These are phyloP conservation scores for Hylomyscus alleni DNA, from an alignment of 2,797 vertebrate genomes.

Conservation along the genomic window DNA sequence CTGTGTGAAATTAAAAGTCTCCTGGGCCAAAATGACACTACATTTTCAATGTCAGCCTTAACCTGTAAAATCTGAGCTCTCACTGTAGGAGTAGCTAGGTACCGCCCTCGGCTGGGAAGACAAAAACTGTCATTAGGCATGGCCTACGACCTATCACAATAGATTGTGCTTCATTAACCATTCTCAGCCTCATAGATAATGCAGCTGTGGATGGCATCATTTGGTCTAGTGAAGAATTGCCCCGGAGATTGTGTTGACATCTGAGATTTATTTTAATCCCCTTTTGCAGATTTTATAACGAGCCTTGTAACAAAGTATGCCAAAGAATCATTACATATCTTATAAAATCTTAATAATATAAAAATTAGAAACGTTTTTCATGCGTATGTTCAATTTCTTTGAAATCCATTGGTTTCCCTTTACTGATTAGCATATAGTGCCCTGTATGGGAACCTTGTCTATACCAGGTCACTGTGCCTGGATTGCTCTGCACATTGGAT, in stretches of 20 bases:
- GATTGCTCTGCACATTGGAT: neutral
- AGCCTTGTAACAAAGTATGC: constrained; percentile 76
- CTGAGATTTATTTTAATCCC: constrained; percentile 85
- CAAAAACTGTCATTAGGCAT: neutral
- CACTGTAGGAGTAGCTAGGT: neutral
- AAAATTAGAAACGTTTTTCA: constrained; percentile 84
- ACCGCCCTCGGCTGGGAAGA: neutral
- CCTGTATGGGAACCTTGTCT: neutral
- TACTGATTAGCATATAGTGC: constrained; percentile 41
- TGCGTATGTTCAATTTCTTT: constrained; percentile 74
- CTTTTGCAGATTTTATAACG: constrained; percentile 78
- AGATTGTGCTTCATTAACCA: constrained; percentile 79
- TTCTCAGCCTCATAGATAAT: constrained; percentile 77
- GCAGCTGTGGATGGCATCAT: constrained; percentile 66
- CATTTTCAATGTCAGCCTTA: neutral
- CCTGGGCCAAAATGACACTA: neutral
- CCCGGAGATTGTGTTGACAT: constrained; percentile 81
- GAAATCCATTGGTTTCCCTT: constrained; percentile 47
- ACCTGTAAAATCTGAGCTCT: neutral
- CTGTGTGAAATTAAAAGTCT: neutral
- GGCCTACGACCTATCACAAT: constrained; percentile 54
- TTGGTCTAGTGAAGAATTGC: constrained; percentile 79
- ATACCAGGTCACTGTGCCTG: neutral
- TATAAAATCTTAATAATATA: constrained; percentile 86
- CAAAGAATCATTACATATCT: constrained; percentile 81